Evolutionary conservation across 1,140 invertebrate genomes (phyloP), one percentile per base, ranked within the genome.

Genomic region (Tetragonula clypearis): DNA sequence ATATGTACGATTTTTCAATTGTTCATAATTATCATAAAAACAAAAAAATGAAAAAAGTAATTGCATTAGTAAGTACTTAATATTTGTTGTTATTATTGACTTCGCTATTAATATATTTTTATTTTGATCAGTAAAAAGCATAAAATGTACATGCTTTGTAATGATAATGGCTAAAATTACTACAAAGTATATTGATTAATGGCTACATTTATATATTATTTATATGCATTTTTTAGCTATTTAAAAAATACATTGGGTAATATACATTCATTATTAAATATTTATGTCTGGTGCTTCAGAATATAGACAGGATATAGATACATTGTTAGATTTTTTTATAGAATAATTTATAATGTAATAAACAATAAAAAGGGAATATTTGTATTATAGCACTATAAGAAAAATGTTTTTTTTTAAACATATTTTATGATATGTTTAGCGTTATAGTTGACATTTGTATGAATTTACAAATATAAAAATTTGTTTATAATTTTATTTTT

Each of bases 261-360:
- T 84, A 21, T 84, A 71, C 62, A 79, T 72, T 62, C 71, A 60
- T 79, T n/a, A 35, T 9, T n/a, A 26, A 72, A 72, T 53, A 56
- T 56, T 79, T 26, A 60, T 14, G 49, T 30, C 9, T 55, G 66
- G 55, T 76, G 60, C 71, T 49, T 69, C 53, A 41, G 79, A 23
- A 60, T 58, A 41, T 78, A 71, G 35, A 79, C 66, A 58, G 41
- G 41, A 41, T 15, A 17, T 71, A 82, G 66, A 49, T 6, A 35
- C 68, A 73, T 82, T 82, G 30, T 66, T 77, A 68, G 2, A 83
- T 79, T 79, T 73, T 82, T 76, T 77, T 79, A 79, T 62, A 84
- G 26, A 69, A 53, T 84, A 55, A 79, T 72, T 79, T 79, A 55
- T 56, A 72, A 84, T 19, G 4, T 49, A n/a, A 30, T 26, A 26